Evolutionary conservation across 1,140 invertebrate species (phyloP).

Genomic region (Coptotermes formosanus): DNA sequence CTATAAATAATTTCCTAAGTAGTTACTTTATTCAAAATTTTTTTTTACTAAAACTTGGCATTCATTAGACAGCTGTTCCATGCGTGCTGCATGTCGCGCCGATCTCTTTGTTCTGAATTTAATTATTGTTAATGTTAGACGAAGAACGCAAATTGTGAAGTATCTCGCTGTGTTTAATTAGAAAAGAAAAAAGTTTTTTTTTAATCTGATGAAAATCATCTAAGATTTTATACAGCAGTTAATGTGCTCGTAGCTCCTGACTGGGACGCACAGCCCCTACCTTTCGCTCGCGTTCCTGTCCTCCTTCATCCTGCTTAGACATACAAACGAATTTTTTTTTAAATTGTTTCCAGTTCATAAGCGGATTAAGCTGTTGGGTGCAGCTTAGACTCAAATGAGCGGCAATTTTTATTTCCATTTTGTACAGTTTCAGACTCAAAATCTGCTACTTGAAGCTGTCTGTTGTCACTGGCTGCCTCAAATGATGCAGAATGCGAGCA

Average conservation of each 20-base stretch:
- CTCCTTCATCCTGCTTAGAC: not conserved
- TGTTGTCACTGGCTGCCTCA: not conserved
- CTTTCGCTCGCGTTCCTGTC: not conserved
- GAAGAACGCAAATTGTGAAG: no score
- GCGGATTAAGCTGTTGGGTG: not conserved
- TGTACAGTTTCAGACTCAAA: not conserved
- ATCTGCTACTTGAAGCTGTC: not conserved
- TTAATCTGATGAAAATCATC: not conserved
- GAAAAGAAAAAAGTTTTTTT: not conserved
- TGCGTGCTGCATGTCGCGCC: no score
- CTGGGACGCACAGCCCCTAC: not conserved
- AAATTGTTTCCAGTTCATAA: constrained; percentile 19
- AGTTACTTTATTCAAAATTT: no score
- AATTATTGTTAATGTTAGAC: no score
- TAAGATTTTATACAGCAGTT: not conserved
- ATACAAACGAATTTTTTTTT: constrained; percentile 13
- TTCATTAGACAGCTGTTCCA: no score
- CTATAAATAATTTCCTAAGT: no score
- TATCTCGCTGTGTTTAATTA: not conserved
- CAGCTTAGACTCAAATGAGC: not conserved
- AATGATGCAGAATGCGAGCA: not conserved
- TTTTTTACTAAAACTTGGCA: no score
- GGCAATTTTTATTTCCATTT: constrained; percentile 7
- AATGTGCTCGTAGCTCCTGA: not conserved
- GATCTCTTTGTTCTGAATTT: no score